Conservation (phyloP, 2,888 invertebrate genomes). For the Petrolisthes cinctipes region DNA sequence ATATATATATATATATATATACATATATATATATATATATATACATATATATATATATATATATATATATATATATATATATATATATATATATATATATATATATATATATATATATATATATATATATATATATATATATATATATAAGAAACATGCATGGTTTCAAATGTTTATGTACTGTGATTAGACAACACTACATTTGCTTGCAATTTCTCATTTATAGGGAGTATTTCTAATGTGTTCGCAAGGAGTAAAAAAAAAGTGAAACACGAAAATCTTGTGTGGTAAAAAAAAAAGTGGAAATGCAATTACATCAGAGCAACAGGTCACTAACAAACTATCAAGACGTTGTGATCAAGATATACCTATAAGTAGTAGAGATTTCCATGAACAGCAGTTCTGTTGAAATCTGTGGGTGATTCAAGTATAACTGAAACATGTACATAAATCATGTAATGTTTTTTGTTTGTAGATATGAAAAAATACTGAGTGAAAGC, state of each 20-base stretch:
- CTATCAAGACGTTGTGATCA: conserved; percentile 19
- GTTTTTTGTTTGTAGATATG: no score
- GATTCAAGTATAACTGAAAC: background rate
- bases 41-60: conserved; percentile 8
- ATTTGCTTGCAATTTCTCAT: background rate
- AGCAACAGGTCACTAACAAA: conserved; percentile 20
- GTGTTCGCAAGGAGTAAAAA: background rate
- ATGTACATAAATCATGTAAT: no score
- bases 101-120: background rate
- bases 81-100: background rate
- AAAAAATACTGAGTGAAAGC: no score
- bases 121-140: background rate
- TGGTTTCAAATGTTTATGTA: background rate
- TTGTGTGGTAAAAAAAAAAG: background rate
- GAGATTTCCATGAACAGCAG: conserved; percentile 46
- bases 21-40: background rate
- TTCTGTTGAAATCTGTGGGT: conserved; percentile 51
- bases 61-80: background rate
- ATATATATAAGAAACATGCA: background rate
- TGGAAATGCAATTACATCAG: conserved; percentile 2
- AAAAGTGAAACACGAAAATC: conserved; percentile 8
- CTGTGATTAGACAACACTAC: background rate
- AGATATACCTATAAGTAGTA: conserved; percentile 51
- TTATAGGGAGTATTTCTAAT: background rate
- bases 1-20: conserved; percentile 4